These are phyloP conservation scores for Drosophila subobscura DNA, from an alignment of 1,140 invertebrate species.

Conservation along the genomic window DNA sequence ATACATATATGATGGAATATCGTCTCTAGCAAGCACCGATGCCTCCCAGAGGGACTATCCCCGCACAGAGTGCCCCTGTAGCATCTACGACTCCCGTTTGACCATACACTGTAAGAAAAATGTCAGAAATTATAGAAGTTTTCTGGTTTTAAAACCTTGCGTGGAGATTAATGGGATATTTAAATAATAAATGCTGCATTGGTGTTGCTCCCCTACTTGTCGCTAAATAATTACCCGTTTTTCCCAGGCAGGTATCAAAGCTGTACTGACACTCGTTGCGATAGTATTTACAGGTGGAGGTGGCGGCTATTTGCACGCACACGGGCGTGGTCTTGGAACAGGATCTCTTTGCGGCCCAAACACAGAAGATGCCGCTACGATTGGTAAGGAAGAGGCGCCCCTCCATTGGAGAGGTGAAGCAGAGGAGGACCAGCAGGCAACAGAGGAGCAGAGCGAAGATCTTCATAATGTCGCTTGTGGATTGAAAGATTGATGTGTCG, in stretches of 20 bases:
- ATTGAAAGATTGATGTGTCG: neutral
- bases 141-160: too few relatives aligned
- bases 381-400: slow-evolving; percentile 33
- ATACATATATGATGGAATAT: too few relatives aligned
- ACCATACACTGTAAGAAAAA: slow-evolving; percentile 24
- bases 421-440: slow-evolving; percentile 22
- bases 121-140: too few relatives aligned
- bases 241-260: slow-evolving; percentile 38
- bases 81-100: neutral
- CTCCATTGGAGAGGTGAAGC: slow-evolving; percentile 19
- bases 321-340: slow-evolving; percentile 33
- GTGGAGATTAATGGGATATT: too few relatives aligned
- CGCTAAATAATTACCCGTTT: slow-evolving; percentile 26
- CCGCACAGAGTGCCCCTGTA: neutral
- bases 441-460: slow-evolving; percentile 5
- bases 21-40: slow-evolving; percentile 13
- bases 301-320: slow-evolving; percentile 4
- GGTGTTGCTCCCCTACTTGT: too few relatives aligned
- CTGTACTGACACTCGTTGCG: slow-evolving; percentile 43
- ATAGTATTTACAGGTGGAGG: slow-evolving; percentile 43
- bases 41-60: slow-evolving; percentile 6
- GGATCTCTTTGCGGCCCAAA: slow-evolving; percentile 33
- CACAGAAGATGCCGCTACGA: slow-evolving; percentile 45
- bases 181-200: too few relatives aligned
- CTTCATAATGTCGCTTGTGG: slow-evolving; percentile 41